Evolutionary conservation across 2,888 invertebrate species (phyloP).

Genomic region (Hipparchia sbordonii): DNA sequence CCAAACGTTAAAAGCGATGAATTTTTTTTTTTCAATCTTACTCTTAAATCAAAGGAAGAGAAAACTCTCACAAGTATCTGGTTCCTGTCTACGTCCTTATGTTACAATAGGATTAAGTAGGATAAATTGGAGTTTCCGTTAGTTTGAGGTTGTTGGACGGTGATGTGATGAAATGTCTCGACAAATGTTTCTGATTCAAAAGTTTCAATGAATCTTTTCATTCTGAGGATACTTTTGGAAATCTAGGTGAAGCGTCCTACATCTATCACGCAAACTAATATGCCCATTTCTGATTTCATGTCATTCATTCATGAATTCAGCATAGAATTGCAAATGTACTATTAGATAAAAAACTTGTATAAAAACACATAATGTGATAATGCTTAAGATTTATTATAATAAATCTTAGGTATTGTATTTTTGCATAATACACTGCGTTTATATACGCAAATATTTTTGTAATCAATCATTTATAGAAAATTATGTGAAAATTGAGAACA

Average conservation of each 20-base stretch:
- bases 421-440: too few relatives aligned
- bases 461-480: too few relatives aligned
- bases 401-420: too few relatives aligned
- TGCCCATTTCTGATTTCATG: background rate
- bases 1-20: slow-evolving; percentile 4
- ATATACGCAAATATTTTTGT: too few relatives aligned
- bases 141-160: slow-evolving; percentile 49
- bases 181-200: background rate
- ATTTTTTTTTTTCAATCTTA: slow-evolving; percentile 6
- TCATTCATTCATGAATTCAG: background rate
- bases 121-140: slow-evolving; percentile 74
- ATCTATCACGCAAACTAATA: background rate
- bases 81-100: slow-evolving; percentile 67
- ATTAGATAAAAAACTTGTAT: background rate
- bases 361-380: too few relatives aligned
- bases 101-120: slow-evolving; percentile 61
- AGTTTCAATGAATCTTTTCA: background rate
- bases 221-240: background rate
- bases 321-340: background rate
- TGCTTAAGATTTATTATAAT: too few relatives aligned
- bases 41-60: slow-evolving; percentile 34
- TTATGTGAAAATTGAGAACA: too few relatives aligned
- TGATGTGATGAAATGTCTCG: slow-evolving; percentile 33
- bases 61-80: slow-evolving; percentile 58
- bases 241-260: background rate